phyloP scores from a whole-genome alignment of 2,888 invertebrate genomes.

The Strigamia crassipes region DNA sequence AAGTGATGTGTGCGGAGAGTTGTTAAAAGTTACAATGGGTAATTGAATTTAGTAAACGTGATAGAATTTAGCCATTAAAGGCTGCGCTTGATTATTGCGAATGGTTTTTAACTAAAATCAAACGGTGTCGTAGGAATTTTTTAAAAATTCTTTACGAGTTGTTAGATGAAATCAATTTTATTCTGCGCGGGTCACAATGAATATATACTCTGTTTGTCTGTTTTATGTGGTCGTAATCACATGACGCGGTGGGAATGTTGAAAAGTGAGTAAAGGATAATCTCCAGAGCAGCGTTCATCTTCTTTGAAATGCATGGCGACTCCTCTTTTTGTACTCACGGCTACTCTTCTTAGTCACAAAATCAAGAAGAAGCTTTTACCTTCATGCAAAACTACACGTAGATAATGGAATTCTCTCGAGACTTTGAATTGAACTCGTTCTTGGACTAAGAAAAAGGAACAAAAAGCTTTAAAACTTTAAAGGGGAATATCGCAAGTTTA shows the following conservation, averaged over 20 bases:
- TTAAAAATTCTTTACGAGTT: not conserved
- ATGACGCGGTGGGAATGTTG: conserved; percentile 28
- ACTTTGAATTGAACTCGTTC: conserved; percentile 23
- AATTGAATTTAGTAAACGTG: not conserved
- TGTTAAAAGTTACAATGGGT: not conserved
- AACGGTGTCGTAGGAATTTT: not conserved
- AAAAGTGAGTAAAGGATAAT: conserved; percentile 38
- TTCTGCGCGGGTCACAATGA: not conserved
- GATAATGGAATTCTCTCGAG: conserved; percentile 32
- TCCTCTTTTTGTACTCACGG: not conserved
- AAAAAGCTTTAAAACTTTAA: not conserved
- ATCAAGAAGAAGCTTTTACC: conserved; percentile 34
- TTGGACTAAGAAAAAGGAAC: conserved; percentile 23
- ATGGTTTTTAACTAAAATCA: not conserved
- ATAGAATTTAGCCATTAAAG: not conserved
- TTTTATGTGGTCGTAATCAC: conserved; percentile 35
- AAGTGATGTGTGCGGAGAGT: not conserved
- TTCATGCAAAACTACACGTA: conserved; percentile 18
- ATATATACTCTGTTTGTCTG: not conserved
- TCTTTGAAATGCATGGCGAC: conserved; percentile 35
- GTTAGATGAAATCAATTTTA: not conserved
- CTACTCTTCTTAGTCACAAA: conserved; percentile 40
- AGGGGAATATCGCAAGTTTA: not conserved
- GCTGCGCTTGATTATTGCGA: not conserved
- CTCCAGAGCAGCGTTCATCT: conserved; percentile 24